Base-by-base conservation (phyloP, 2,888 invertebrate genomes). In the Colletes collaris region DNA sequence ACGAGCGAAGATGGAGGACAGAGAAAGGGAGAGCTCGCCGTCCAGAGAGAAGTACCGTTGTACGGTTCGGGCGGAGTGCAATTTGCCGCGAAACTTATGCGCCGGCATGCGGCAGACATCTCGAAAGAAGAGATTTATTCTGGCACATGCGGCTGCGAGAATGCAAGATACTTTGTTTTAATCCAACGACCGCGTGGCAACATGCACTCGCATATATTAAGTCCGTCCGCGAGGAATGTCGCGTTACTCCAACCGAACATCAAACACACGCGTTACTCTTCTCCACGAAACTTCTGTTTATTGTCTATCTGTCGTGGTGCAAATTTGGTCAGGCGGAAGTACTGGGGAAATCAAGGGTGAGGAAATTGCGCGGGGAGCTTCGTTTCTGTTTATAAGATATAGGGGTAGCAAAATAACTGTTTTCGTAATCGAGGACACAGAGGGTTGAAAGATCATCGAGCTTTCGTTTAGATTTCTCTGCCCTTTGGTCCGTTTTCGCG, bases 21-120 rank as follows among this genome's bases (percentile, higher is more conserved):
- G 64, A 68, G 53, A 58, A 10, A 46, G 73, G 52, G 56, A 40
- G 37, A 59, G 55, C n/a, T 46, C 44, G 10, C 8, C 44, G 44
- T 46, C 44, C 44, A 55, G 67, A 13, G 56, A 37, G 66, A 68
- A 49, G 67, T 63, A 59, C 59, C 67, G 71, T 70, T 69, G 55
- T 53, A 65, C 63, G 75, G 27, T 27, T 77, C 74, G 71, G 73
- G 53, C 67, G 46, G 78, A 80, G 86, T 86, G 88, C 81, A 86
- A 85, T 88, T 87, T 85, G 78, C 67, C 49, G 76, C 76, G 73
- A 82, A 89, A 84, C 86, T 88, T 91, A 92, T 92, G 92, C 92
- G 87, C 79, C 83, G 88, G 84, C 92, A 92, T 92, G 91, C 89
- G 74, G 86, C 87, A 91, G 90, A 91, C 91, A 88, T 88, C 90